Conservation (phyloP, 2,113 vertebrate species). For the Dasypus novemcinctus region DNA sequence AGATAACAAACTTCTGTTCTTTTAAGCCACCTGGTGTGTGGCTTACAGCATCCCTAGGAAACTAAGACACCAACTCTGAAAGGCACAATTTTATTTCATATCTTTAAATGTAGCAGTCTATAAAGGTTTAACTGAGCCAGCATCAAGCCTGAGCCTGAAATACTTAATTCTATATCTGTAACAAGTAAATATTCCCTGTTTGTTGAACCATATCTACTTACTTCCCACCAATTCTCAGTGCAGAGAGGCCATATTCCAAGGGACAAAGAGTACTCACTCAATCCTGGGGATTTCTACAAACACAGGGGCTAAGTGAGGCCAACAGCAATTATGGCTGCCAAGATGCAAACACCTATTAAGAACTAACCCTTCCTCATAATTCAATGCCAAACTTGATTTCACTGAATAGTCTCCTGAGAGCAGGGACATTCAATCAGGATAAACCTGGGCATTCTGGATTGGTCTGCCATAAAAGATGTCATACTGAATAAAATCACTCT, state of each 20-base stretch:
- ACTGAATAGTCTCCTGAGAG: background rate
- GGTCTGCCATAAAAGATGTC: slow-evolving; percentile 16
- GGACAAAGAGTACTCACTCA: background rate
- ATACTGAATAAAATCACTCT: slow-evolving; percentile 50
- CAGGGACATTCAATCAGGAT: slow-evolving; percentile 13
- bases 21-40: no score
- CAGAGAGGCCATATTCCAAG: background rate
- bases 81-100: background rate
- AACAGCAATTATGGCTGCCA: background rate
- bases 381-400: slow-evolving; percentile 21
- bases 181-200: background rate
- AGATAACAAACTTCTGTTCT: no score
- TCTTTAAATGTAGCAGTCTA: slow-evolving; percentile 12
- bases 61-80: slow-evolving; percentile 11
- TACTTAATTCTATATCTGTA: background rate
- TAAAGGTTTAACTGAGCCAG: background rate
- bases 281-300: background rate
- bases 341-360: background rate
- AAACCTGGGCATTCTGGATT: background rate
- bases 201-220: background rate
- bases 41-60: background rate
- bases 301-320: background rate
- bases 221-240: background rate
- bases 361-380: slow-evolving; percentile 40
- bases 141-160: slow-evolving; percentile 3